phyloP scores from a whole-genome alignment of 2,888 invertebrate species.

The Agrochola litura region DNA sequence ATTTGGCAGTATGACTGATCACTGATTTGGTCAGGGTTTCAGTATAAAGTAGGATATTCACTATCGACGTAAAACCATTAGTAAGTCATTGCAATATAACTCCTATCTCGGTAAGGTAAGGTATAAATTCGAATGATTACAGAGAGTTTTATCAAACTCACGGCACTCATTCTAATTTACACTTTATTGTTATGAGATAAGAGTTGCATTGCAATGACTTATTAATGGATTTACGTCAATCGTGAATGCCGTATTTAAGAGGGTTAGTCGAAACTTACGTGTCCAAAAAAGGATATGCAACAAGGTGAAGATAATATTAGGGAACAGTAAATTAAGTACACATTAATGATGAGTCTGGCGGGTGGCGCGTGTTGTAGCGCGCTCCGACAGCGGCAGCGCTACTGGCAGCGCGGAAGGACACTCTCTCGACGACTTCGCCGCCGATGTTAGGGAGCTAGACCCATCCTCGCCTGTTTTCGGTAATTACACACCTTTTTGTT shows the following conservation, averaged over 20 bases:
- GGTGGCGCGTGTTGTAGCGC: conserved; percentile 79
- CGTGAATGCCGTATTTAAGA: neutral
- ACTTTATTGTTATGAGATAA: neutral
- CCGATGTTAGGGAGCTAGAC: conserved; percentile 88
- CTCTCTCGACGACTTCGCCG: conserved; percentile 87
- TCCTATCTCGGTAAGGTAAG: neutral
- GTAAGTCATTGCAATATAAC: neutral
- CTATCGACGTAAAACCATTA: neutral
- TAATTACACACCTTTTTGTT: conserved; percentile 79
- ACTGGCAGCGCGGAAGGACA: conserved; percentile 80
- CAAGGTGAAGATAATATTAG: neutral
- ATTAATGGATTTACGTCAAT: neutral
- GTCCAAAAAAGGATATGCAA: neutral
- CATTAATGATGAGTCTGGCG: neutral
- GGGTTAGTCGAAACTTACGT: neutral
- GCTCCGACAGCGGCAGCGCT: conserved; percentile 86
- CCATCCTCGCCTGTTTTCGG: conserved; percentile 88
- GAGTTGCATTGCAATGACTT: neutral
- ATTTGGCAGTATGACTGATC: neutral
- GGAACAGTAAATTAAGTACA: neutral
- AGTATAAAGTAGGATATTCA: neutral
- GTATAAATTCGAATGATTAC: neutral
- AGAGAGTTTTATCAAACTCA: neutral
- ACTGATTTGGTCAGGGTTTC: neutral
- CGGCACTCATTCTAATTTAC: neutral